These are phyloP conservation scores for Ascaphus truei DNA, from an alignment of 2,113 vertebrate species.

Conservation along the genomic window DNA sequence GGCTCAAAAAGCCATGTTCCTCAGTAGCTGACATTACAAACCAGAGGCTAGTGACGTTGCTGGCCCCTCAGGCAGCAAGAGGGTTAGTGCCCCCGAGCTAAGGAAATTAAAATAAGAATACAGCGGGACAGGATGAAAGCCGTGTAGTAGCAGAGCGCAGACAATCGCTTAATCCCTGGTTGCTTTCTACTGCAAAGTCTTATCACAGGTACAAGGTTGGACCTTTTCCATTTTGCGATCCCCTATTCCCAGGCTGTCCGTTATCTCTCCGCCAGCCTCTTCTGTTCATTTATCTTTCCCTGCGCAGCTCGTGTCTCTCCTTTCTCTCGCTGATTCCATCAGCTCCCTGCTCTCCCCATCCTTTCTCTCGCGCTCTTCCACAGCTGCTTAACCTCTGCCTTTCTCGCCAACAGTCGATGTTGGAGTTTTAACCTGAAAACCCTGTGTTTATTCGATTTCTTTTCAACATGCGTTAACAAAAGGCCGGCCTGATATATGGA, in stretches of 20 bases:
- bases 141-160: constrained; percentile 24
- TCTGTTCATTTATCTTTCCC: constrained; percentile 6
- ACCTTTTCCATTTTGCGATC: constrained; percentile 6
- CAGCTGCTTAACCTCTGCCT: too few relatives aligned
- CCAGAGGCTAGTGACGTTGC: not conserved
- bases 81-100: too few relatives aligned
- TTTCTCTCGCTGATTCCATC: constrained; percentile 16
- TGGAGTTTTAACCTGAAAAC: too few relatives aligned
- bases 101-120: constrained; percentile 29
- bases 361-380: too few relatives aligned
- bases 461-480: too few relatives aligned
- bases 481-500: too few relatives aligned
- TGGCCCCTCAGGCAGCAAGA: not conserved
- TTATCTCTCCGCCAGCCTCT: constrained; percentile 11
- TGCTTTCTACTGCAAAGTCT: constrained; percentile 23
- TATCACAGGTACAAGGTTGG: constrained; percentile 36
- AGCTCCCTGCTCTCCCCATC: not conserved
- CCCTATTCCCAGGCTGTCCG: constrained; percentile 25
- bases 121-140: constrained; percentile 21
- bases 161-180: constrained; percentile 30
- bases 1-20: not conserved
- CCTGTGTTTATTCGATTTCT: too few relatives aligned
- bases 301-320: not conserved
- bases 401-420: too few relatives aligned
- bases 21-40: not conserved